These are phyloP conservation scores for Drosophila bipectinata DNA, from an alignment of 1,140 invertebrate genomes.

Conservation along the genomic window DNA sequence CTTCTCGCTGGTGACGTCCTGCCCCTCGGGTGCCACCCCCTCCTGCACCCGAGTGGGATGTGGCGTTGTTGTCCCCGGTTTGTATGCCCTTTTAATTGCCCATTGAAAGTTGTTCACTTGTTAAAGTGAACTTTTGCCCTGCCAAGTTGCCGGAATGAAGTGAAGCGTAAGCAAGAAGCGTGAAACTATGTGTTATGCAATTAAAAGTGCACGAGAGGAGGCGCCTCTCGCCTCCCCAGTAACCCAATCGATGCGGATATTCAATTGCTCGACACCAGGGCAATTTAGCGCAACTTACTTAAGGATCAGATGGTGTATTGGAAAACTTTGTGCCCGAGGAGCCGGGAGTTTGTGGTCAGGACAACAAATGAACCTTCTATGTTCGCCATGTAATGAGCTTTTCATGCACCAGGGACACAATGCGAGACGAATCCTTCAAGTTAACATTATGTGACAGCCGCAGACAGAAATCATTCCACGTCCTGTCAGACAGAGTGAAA, in stretches of 20 bases:
- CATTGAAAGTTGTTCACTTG: slow-evolving; percentile 82
- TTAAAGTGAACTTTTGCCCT: slow-evolving; percentile 77
- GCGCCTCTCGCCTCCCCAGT: not conserved
- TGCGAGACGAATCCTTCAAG: slow-evolving; percentile 22
- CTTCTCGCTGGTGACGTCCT: slow-evolving; percentile 48
- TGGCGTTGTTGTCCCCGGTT: slow-evolving; percentile 54
- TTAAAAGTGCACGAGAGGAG: slow-evolving; percentile 58
- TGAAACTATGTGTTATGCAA: slow-evolving; percentile 79
- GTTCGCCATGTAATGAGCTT: slow-evolving; percentile 39
- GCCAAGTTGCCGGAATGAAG: slow-evolving; percentile 52
- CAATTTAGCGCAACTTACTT: slow-evolving; percentile 42
- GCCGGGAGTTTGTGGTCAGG: slow-evolving; percentile 2
- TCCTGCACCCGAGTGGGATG: not conserved
- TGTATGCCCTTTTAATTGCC: slow-evolving; percentile 80
- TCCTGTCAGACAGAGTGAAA: slow-evolving; percentile 18
- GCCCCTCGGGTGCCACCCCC: not conserved
- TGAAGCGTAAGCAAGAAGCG: slow-evolving; percentile 69
- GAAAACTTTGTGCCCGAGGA: not conserved
- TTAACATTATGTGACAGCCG: slow-evolving; percentile 47
- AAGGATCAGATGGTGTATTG: slow-evolving; percentile 22
- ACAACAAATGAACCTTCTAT: slow-evolving; percentile 30
- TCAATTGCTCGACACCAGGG: slow-evolving; percentile 50
- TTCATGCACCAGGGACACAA: slow-evolving; percentile 25
- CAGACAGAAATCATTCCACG: slow-evolving; percentile 46
- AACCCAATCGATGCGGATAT: slow-evolving; percentile 54